A percentile compares a stretch with the other conserved stretches of the same genome.
phyloP scores from a whole-genome alignment of 2,888 invertebrate species.

The Nycteola revayana region DNA sequence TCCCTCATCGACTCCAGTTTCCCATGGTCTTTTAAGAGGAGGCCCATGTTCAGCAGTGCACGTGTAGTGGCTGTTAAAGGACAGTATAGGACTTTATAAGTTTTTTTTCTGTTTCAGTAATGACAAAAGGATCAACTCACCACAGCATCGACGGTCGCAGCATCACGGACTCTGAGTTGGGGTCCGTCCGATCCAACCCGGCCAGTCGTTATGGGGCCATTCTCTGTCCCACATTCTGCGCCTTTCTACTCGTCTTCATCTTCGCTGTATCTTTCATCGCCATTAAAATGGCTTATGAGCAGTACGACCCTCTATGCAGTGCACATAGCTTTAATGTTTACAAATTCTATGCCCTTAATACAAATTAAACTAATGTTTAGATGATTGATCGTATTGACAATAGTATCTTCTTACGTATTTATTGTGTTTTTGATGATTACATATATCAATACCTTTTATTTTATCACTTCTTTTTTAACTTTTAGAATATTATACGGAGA shows the following conservation, averaged over 20 bases:
- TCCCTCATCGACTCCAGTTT: too few species aligned
- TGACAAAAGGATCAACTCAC: constrained; percentile 47
- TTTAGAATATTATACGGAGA: too few species aligned
- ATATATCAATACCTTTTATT: too few species aligned
- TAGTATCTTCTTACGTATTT: too few species aligned
- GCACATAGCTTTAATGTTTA: constrained; percentile 46
- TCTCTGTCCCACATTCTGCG: constrained; percentile 63
- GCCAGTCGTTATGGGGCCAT: constrained; percentile 55
- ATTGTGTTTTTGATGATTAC: too few species aligned
- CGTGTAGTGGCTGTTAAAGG: too few species aligned
- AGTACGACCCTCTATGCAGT: constrained; percentile 54
- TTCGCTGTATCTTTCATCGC: constrained; percentile 57
- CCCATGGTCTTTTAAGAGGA: too few species aligned
- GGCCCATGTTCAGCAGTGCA: too few species aligned
- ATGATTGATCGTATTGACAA: too few species aligned
- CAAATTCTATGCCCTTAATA: too few species aligned
- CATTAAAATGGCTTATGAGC: constrained; percentile 56
- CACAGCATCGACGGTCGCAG: constrained; percentile 30
- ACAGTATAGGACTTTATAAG: constrained; percentile 2
- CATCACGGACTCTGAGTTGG: constrained; percentile 55
- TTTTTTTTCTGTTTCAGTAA: constrained; percentile 41
- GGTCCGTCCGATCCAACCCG: constrained; percentile 40
- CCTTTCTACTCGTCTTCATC: constrained; percentile 52
- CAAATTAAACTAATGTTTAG: too few species aligned
- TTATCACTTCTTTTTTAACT: too few species aligned